Evolutionary conservation across 2,113 vertebrate species (phyloP).

Genomic region (Brachyhypopomus gauderio): DNA sequence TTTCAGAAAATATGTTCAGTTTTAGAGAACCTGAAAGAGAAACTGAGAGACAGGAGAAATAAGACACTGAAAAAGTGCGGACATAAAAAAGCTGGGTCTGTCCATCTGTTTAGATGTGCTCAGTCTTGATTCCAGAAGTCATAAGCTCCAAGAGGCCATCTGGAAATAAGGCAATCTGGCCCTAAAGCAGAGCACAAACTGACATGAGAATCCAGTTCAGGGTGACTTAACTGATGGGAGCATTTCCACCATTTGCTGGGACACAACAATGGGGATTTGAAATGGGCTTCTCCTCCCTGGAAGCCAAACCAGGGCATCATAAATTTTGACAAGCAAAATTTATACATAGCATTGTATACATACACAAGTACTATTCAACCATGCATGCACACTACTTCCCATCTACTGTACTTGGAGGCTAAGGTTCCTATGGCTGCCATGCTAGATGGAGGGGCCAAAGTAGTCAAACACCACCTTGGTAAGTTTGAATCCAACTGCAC

Average conservation of each 20-base stretch:
- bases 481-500: no score
- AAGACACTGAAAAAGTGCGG: not conserved
- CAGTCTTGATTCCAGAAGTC: conserved; percentile 4
- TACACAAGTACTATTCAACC: no score
- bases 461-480: no score
- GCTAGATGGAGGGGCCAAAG: no score
- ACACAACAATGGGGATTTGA: not conserved
- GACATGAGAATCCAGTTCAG: not conserved
- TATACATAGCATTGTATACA: no score
- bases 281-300: not conserved
- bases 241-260: not conserved
- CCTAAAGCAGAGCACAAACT: not conserved
- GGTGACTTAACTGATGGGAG: not conserved
- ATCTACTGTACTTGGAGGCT: no score
- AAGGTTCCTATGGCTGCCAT: no score
- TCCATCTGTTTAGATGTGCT: conserved; percentile 11
- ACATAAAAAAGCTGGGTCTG: not conserved
- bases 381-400: no score
- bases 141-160: not conserved
- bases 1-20: not conserved
- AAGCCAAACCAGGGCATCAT: no score
- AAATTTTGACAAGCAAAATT: no score
- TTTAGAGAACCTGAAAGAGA: not conserved
- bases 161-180: not conserved
- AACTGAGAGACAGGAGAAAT: not conserved